These are phyloP conservation scores for Labrus mixtus DNA, from an alignment of 2,113 vertebrate genomes.

Conservation along the genomic window DNA sequence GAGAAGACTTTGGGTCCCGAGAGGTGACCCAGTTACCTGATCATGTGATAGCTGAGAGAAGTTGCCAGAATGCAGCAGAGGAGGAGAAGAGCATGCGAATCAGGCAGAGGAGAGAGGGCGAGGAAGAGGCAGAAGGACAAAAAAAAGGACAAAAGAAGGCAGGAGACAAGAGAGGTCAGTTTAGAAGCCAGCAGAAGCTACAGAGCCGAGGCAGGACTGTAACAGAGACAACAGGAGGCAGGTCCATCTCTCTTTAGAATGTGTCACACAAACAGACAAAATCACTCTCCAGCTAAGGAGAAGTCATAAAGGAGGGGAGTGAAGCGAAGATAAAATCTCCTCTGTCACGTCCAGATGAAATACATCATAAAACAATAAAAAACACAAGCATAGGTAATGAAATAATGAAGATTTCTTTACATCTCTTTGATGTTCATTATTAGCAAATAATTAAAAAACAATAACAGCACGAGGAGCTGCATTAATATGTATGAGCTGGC, in stretches of 20 bases:
- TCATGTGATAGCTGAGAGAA: conserved; percentile 99
- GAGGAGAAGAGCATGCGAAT: conserved; percentile 93
- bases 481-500: conserved; percentile 2
- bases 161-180: conserved; percentile 82
- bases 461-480: background rate
- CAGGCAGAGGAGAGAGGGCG: conserved; percentile 89
- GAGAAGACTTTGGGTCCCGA: conserved; percentile 80
- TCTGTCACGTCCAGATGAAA: background rate
- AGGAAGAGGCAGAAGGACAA: conserved; percentile 60
- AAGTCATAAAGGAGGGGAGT: background rate
- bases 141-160: conserved; percentile 73
- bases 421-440: background rate
- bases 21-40: conserved; percentile 96
- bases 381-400: no score
- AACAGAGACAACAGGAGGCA: background rate
- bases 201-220: conserved; percentile 25
- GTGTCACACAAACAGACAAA: conserved; percentile 34
- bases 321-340: background rate
- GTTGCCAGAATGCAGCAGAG: conserved; percentile 98
- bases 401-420: background rate
- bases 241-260: conserved; percentile 34
- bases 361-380: background rate
- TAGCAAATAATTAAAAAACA: background rate
- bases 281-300: background rate
- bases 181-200: conserved; percentile 72